Conservation (phyloP, 92 coral and sea anemone genomes). For the Scolanthus callimorphus region DNA sequence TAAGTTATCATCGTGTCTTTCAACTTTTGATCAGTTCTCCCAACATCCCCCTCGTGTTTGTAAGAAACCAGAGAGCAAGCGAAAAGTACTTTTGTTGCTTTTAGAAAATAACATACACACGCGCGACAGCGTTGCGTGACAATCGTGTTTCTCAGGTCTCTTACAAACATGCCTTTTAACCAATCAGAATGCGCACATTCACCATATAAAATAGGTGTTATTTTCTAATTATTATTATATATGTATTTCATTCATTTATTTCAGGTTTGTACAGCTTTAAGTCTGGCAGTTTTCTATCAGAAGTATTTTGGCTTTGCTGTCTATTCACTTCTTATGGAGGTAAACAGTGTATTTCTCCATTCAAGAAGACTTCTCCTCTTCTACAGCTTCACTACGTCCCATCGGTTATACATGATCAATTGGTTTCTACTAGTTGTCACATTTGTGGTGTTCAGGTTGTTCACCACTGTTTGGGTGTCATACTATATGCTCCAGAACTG, state of each 20-base stretch:
- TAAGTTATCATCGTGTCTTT: too few species aligned
- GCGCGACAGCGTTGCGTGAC: too few species aligned
- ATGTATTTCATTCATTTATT: conserved; percentile 9
- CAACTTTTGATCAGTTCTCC: too few species aligned
- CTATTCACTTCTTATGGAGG: conserved; percentile 70
- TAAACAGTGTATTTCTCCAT: conserved; percentile 85
- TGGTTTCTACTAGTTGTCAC: conserved; percentile 54
- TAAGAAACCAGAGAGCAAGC: too few species aligned
- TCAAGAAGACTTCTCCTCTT: conserved; percentile 60
- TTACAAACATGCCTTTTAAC: neutral
- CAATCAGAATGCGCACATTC: neutral
- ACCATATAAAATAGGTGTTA: too few species aligned
- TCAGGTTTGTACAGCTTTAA: conserved; percentile 70
- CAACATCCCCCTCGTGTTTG: too few species aligned
- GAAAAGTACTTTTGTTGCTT: too few species aligned
- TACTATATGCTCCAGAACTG: conserved; percentile 54
- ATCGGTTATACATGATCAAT: conserved; percentile 43
- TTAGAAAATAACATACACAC: too few species aligned
- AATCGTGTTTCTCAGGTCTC: too few species aligned
- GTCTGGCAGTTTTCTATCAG: conserved; percentile 36
- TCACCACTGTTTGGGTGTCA: conserved; percentile 69
- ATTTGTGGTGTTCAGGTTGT: conserved; percentile 72
- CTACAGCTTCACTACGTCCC: conserved; percentile 48
- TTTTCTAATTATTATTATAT: too few species aligned
- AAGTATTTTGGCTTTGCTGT: conserved; percentile 68